Evolutionary conservation across 2,113 vertebrate genomes (phyloP).

Genomic region (Axis porcinus): DNA sequence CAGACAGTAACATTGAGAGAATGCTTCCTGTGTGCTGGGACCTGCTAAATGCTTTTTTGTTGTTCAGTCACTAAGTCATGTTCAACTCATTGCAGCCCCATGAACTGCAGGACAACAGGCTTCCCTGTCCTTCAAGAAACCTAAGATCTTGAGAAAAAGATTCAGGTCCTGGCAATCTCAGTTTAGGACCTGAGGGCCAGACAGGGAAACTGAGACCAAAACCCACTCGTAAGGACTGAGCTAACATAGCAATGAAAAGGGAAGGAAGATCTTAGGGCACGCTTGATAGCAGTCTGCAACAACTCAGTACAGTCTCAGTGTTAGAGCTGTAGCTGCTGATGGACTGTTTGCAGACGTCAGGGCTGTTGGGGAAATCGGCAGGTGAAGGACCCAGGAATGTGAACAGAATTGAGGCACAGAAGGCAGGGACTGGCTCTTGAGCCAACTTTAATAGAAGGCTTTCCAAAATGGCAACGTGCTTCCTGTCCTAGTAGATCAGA

Average conservation of each 20-base stretch:
- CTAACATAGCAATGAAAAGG: neutral
- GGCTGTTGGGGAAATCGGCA: neutral
- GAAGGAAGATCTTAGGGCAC: neutral
- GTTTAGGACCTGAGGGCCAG: neutral
- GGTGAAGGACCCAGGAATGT: neutral
- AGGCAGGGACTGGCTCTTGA: neutral
- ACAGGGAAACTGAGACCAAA: neutral
- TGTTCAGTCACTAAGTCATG: neutral
- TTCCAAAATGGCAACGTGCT: neutral
- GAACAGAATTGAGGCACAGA: neutral
- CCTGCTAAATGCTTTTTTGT: neutral
- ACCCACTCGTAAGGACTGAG: neutral
- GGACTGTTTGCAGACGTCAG: neutral
- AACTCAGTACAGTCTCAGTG: neutral
- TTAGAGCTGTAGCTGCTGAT: neutral
- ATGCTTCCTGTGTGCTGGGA: neutral
- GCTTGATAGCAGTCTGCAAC: neutral
- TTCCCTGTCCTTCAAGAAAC: neutral
- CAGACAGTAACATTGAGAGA: neutral
- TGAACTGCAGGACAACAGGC: neutral
- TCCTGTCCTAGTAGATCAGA: neutral
- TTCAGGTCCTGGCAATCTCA: neutral
- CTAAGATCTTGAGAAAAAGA: neutral
- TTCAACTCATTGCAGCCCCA: neutral
- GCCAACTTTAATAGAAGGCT: neutral